These are phyloP conservation scores for Bombus terrestris DNA, from an alignment of 1,140 invertebrate species.

Conservation along the genomic window DNA sequence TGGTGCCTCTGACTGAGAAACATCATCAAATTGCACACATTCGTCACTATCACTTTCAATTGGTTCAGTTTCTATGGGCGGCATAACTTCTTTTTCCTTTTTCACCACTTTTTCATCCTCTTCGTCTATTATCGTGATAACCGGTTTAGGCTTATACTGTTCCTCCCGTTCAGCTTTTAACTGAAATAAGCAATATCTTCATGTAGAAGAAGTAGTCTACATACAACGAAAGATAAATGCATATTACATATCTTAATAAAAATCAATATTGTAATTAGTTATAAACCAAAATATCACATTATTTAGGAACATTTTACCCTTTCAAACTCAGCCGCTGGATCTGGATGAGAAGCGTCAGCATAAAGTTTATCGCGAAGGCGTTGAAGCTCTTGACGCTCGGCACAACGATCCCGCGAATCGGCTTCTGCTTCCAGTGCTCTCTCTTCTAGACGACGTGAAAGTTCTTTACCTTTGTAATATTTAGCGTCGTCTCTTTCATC, in stretches of 20 bases:
- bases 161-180: constrained; percentile 90
- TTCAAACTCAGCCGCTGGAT: constrained; percentile 93
- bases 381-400: constrained; percentile 96
- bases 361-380: constrained; percentile 93
- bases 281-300: background rate
- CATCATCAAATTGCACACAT: constrained; percentile 78
- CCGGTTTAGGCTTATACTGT: constrained; percentile 90
- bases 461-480: constrained; percentile 97
- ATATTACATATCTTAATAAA: background rate
- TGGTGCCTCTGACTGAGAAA: constrained; percentile 72
- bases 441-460: constrained; percentile 93
- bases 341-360: constrained; percentile 88
- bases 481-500: constrained; percentile 98
- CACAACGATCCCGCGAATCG: constrained; percentile 94
- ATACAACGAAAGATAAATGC: no score
- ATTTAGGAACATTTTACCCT: constrained; percentile 81
- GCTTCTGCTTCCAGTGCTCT: constrained; percentile 95
- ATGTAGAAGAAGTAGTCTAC: no score
- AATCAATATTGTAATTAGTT: background rate
- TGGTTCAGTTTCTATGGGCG: constrained; percentile 86
- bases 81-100: constrained; percentile 83
- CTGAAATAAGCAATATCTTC: constrained; percentile 73
- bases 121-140: constrained; percentile 85
- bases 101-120: constrained; percentile 80
- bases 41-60: constrained; percentile 86